Percentiles rank a stretch among this genome's conserved stretches.
These are phyloP conservation scores for Protonemura montana DNA, from an alignment of 2,888 invertebrate species.

Conservation along the genomic window DNA sequence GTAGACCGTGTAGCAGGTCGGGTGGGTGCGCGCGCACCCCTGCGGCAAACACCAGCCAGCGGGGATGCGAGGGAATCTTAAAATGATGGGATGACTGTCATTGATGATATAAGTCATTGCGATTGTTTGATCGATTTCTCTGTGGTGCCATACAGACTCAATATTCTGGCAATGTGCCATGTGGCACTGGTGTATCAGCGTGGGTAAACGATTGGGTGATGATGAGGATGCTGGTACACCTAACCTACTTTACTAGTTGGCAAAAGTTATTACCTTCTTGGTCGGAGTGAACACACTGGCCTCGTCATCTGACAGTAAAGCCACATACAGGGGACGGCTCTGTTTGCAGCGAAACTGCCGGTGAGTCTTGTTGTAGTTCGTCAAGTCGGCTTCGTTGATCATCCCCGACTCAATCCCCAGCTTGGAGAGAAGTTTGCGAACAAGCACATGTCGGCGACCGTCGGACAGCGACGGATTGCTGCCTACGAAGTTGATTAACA, in stretches of 20 bases:
- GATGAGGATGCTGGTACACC: too few relatives aligned
- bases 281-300: not conserved
- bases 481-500: not conserved
- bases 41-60: constrained; percentile 39
- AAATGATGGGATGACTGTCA: not conserved
- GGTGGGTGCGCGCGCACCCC: not conserved
- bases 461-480: too few relatives aligned
- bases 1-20: not conserved
- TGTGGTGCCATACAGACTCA: too few relatives aligned
- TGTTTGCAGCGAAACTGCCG: not conserved
- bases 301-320: not conserved
- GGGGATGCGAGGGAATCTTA: not conserved
- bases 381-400: not conserved
- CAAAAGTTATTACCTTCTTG: too few relatives aligned
- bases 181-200: too few relatives aligned
- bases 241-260: too few relatives aligned
- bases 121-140: too few relatives aligned
- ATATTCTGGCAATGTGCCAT: too few relatives aligned
- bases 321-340: not conserved
- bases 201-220: too few relatives aligned
- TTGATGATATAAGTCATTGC: too few relatives aligned
- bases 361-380: not conserved
- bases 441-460: too few relatives aligned
- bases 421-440: not conserved
- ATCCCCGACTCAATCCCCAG: not conserved